Evolutionary conservation across 2,113 vertebrate species (phyloP).

Genomic region (Alectura lathami): DNA sequence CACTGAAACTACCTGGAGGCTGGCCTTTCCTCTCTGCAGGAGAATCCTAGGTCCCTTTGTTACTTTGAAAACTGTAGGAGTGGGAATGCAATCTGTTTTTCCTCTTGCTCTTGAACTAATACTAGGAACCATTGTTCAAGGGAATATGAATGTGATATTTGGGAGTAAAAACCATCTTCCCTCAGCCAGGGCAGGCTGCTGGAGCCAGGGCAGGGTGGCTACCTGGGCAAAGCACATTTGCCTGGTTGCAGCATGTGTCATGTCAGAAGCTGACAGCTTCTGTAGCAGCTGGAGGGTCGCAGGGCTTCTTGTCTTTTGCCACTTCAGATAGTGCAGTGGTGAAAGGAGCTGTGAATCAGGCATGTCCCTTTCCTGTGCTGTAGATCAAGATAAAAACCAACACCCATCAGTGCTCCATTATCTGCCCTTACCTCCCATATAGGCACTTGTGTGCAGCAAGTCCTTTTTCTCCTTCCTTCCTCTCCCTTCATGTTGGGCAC

Average conservation of each 20-base stretch:
- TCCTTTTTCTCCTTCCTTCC: constrained; percentile 28
- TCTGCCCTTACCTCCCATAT: not conserved
- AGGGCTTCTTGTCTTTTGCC: constrained; percentile 13
- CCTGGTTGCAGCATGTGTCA: accelerated
- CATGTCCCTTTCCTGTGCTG: constrained; percentile 58
- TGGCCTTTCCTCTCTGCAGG: not conserved
- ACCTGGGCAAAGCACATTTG: accelerated
- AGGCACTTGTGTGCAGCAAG: constrained; percentile 28
- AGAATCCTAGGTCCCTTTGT: not conserved
- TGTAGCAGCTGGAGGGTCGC: not conserved
- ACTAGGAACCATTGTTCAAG: not conserved
- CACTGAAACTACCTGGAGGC: not conserved
- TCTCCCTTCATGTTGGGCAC: not conserved
- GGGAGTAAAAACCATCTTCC: not conserved
- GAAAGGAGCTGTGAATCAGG: constrained; percentile 41
- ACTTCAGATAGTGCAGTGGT: not conserved
- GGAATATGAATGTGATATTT: not conserved
- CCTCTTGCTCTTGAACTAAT: not conserved
- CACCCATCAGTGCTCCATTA: constrained; percentile 17
- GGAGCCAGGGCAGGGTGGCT: not conserved
- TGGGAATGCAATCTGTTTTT: not conserved
- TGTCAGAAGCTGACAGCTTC: not conserved
- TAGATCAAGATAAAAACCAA: constrained; percentile 34
- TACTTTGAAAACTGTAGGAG: not conserved
- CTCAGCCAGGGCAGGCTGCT: not conserved